Percentiles rank a stretch among this genome's conserved stretches.
phyloP scores from a whole-genome alignment of 2,888 invertebrate species.

The Isoperla grammatica region DNA sequence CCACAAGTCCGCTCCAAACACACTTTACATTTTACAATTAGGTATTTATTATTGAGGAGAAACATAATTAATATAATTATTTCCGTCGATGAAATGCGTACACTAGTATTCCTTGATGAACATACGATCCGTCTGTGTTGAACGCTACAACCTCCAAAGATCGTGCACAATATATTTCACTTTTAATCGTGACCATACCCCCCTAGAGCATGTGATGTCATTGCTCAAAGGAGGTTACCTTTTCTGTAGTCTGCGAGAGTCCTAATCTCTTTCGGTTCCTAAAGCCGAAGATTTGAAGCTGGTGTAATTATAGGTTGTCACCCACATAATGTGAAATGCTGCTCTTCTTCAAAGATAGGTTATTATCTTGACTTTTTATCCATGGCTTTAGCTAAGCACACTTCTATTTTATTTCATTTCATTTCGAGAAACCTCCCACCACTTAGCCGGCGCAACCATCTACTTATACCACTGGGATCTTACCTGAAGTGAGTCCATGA shows the following conservation, averaged over 20 bases:
- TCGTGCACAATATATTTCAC: too few species aligned
- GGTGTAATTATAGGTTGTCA: constrained; percentile 29
- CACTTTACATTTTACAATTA: too few species aligned
- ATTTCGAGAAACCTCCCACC: constrained; percentile 23
- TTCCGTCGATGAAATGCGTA: too few species aligned
- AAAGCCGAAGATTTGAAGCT: background rate
- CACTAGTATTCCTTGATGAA: too few species aligned
- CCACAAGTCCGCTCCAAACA: too few species aligned
- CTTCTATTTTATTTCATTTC: constrained; percentile 28
- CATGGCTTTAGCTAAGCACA: constrained; percentile 14
- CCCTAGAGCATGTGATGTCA: too few species aligned
- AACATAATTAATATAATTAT: too few species aligned
- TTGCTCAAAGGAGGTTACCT: too few species aligned
- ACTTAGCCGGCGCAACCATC: background rate
- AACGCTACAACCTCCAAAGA: too few species aligned
- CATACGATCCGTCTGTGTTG: too few species aligned
- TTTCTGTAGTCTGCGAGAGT: background rate
- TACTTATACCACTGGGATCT: background rate
- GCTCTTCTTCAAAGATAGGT: constrained; percentile 19
- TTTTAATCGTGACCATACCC: too few species aligned
- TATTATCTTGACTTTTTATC: constrained; percentile 25
- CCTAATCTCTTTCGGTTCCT: background rate
- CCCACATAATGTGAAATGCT: constrained; percentile 27
- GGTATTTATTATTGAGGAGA: too few species aligned
- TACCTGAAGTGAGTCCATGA: background rate